Evolutionary conservation across 1,140 invertebrate species (phyloP).

Genomic region (Tetramorium parvispinum): DNA sequence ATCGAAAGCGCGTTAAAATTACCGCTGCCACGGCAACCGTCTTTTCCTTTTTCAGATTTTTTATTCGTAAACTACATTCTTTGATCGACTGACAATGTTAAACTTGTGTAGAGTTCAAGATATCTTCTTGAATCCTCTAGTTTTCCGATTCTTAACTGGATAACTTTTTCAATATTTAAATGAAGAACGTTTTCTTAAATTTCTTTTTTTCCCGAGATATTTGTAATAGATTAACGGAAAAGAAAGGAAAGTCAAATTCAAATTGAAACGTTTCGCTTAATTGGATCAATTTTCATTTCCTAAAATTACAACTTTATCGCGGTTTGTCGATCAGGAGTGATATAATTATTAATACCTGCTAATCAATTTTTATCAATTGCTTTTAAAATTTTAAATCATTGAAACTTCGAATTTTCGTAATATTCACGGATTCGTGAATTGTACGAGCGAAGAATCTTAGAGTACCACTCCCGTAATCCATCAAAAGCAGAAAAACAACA

Average conservation of each 20-base stretch:
- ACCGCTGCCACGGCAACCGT: not conserved
- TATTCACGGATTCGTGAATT: not conserved
- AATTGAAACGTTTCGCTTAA: not conserved
- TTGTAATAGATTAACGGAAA: not conserved
- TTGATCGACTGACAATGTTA: not conserved
- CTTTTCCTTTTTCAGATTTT: not conserved
- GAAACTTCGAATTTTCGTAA: not conserved
- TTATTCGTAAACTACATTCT: not conserved
- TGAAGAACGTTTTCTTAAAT: not conserved
- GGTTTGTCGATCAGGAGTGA: not conserved
- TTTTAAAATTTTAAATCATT: not conserved
- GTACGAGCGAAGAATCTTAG: not conserved
- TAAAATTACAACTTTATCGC: not conserved
- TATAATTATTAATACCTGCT: not conserved
- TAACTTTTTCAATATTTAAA: not conserved
- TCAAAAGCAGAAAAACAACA: slow-evolving; percentile 21
- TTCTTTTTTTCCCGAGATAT: not conserved
- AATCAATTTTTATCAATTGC: not conserved
- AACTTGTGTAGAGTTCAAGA: not conserved
- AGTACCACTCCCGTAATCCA: not conserved
- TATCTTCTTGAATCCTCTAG: not conserved
- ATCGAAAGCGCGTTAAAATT: not conserved
- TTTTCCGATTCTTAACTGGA: not conserved
- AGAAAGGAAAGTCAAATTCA: not conserved
- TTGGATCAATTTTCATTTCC: not conserved